phyloP scores from a whole-genome alignment of 2,113 vertebrate species.

The Petaurus breviceps region DNA sequence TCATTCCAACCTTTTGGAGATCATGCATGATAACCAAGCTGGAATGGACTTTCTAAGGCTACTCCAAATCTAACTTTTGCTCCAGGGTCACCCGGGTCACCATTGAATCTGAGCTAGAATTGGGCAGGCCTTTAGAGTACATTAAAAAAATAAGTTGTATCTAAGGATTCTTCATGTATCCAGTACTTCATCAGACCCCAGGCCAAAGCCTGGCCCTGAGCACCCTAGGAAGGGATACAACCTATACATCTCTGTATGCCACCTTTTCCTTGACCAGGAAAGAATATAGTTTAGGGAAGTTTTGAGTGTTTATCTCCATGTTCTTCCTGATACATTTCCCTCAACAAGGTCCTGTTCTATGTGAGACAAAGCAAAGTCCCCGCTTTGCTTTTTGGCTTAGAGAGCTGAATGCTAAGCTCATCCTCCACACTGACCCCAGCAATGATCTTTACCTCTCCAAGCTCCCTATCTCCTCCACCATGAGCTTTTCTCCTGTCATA shows the following conservation, averaged over 20 bases:
- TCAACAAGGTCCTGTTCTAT: not conserved
- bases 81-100: not conserved
- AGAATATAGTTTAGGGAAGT: not conserved
- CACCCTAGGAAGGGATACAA: not conserved
- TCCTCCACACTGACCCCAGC: not conserved
- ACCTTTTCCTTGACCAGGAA: not conserved
- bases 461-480: not conserved
- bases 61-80: not conserved
- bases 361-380: not conserved
- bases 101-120: not conserved
- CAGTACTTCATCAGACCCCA: not conserved
- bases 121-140: constrained; percentile 6
- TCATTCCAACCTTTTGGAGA: no score
- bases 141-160: not conserved
- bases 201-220: not conserved
- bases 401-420: not conserved
- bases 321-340: not conserved
- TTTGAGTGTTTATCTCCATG: not conserved
- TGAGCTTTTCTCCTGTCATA: not conserved
- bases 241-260: not conserved
- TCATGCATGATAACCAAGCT: not conserved
- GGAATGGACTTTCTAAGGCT: not conserved
- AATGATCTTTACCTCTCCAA: not conserved
- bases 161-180: not conserved
- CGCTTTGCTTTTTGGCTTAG: not conserved